phyloP scores from a whole-genome alignment of 2,888 invertebrate species.

The Agrilus cyanescens region DNA sequence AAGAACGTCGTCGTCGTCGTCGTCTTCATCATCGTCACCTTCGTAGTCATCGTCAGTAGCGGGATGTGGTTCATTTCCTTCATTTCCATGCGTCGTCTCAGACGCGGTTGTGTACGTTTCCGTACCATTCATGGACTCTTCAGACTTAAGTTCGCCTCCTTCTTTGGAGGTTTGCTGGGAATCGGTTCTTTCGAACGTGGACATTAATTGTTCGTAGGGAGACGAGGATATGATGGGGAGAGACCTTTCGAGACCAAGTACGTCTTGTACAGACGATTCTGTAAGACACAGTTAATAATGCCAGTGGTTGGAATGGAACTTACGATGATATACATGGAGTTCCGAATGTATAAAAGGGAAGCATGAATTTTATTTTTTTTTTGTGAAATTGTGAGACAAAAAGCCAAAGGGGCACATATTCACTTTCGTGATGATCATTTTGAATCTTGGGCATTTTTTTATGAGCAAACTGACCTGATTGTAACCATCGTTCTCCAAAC shows the following conservation, averaged over 20 bases:
- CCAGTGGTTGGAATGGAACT: background rate
- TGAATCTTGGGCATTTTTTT: too few relatives aligned
- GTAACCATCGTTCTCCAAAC: slow-evolving; percentile 50
- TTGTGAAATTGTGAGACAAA: too few relatives aligned
- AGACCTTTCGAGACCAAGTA: slow-evolving; percentile 39
- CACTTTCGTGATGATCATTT: too few relatives aligned
- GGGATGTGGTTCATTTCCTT: slow-evolving; percentile 4
- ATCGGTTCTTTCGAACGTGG: slow-evolving; percentile 12
- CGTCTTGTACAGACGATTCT: slow-evolving; percentile 41
- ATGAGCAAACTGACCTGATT: too few relatives aligned
- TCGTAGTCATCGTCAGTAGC: slow-evolving; percentile 2
- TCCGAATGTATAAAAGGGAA: background rate
- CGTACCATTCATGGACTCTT: slow-evolving; percentile 7
- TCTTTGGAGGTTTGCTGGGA: slow-evolving; percentile 7
- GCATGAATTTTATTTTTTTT: background rate
- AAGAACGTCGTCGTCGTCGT: slow-evolving; percentile 24
- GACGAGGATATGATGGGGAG: slow-evolving; percentile 18
- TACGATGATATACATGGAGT: background rate
- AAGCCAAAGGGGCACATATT: too few relatives aligned
- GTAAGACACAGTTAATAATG: slow-evolving; percentile 11
- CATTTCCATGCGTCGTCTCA: slow-evolving; percentile 9
- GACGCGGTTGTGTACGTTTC: slow-evolving; percentile 10
- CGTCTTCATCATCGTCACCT: slow-evolving; percentile 5
- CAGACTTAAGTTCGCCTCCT: slow-evolving; percentile 8
- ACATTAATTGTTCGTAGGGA: slow-evolving; percentile 16